phyloP scores from a whole-genome alignment of 2,113 vertebrate genomes.

The Eonycteris spelaea region DNA sequence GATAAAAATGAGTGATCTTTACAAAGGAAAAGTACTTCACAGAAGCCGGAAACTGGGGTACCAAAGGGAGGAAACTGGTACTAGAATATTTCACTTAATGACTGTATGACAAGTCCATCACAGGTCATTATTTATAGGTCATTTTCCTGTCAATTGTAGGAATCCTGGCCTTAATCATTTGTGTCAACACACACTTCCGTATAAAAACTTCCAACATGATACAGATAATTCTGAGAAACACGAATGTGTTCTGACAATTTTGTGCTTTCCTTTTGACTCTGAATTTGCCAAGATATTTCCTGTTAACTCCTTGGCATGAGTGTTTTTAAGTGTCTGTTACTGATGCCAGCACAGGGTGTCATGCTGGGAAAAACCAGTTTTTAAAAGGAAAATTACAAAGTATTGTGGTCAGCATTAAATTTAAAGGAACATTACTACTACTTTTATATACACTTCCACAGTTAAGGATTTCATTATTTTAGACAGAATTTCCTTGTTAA shows the following conservation, averaged over 20 bases:
- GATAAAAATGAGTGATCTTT: slow-evolving; percentile 54
- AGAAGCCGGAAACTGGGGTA: slow-evolving; percentile 78
- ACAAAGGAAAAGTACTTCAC: slow-evolving; percentile 78
- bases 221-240: slow-evolving; percentile 77
- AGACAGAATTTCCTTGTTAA: not conserved
- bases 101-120: slow-evolving; percentile 82
- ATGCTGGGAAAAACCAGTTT: slow-evolving; percentile 61
- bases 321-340: slow-evolving; percentile 50
- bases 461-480: not conserved
- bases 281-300: slow-evolving; percentile 78
- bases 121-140: slow-evolving; percentile 83
- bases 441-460: not conserved
- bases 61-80: slow-evolving; percentile 81
- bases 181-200: slow-evolving; percentile 85
- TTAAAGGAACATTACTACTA: slow-evolving; percentile 55
- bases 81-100: slow-evolving; percentile 83
- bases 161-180: slow-evolving; percentile 82
- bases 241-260: slow-evolving; percentile 71
- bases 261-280: slow-evolving; percentile 78
- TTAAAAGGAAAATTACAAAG: slow-evolving; percentile 68
- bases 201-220: slow-evolving; percentile 83
- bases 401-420: slow-evolving; percentile 60
- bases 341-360: slow-evolving; percentile 55
- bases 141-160: slow-evolving; percentile 84
- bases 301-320: slow-evolving; percentile 74